A percentile compares a stretch with the other conserved stretches of the same genome.
Evolutionary conservation across 2,888 invertebrate species (phyloP).

Genomic region (Eupithecia abbreviata): DNA sequence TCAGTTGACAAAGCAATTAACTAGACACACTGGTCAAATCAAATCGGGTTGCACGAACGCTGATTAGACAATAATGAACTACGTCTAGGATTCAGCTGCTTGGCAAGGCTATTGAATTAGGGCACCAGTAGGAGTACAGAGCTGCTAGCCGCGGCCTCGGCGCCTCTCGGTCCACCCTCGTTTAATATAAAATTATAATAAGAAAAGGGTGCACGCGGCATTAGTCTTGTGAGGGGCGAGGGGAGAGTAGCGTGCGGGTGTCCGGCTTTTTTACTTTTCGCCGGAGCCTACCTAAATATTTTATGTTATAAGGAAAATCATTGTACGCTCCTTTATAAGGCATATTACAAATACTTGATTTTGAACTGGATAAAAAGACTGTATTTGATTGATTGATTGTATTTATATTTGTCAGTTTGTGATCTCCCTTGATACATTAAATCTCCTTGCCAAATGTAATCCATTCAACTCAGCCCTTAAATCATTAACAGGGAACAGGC

Average conservation of each 20-base stretch:
- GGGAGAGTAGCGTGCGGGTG: conserved; percentile 10
- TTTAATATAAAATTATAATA: conserved; percentile 47
- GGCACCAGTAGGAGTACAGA: conserved; percentile 14
- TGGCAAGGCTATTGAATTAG: conserved; percentile 8
- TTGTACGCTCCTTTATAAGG: background rate
- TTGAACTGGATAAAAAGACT: background rate
- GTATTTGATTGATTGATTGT: too few relatives aligned
- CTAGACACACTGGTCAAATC: too few relatives aligned
- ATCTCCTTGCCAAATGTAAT: too few relatives aligned
- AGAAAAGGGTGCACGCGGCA: conserved; percentile 44
- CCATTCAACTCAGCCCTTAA: background rate
- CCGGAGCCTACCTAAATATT: background rate
- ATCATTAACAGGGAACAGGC: background rate
- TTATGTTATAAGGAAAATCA: background rate
- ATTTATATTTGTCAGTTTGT: too few relatives aligned
- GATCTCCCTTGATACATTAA: too few relatives aligned
- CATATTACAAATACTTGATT: background rate
- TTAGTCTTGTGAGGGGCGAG: conserved; percentile 34
- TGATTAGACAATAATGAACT: too few relatives aligned
- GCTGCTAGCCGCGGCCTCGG: conserved; percentile 10
- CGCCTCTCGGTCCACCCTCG: conserved; percentile 34
- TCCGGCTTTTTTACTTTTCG: conserved; percentile 10
- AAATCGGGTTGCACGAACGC: too few relatives aligned
- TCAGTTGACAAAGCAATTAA: too few relatives aligned
- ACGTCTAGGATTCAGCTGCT: background rate